Base-by-base conservation (phyloP, 2,797 vertebrate species). In the Rhinella marina region DNA sequence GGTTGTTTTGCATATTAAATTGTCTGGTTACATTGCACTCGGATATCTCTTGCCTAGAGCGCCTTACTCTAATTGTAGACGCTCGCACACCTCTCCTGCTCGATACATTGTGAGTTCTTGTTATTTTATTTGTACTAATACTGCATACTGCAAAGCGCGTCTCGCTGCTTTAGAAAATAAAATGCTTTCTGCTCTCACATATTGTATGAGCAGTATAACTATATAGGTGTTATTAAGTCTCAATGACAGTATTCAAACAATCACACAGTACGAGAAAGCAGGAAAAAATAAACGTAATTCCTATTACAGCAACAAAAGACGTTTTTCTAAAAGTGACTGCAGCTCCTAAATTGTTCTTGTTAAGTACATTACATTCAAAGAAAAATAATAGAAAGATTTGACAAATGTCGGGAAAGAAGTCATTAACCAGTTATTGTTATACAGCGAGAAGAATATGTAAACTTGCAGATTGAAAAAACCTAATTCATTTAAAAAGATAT, bases 51-150 rank as follows among this genome's bases (percentile, higher is more conserved):
- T 48, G 19, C n/a, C 61, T 68, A 4, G 2, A 27, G 64, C 11
- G 23, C 7, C 13, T 68, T 11, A 12, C 25, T 27, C 19, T 68
- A 27, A 68, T 68, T 27, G 61, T 68, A 27, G 11, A 16, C 27
- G n/a, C 64, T 27, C 64, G 0, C 7, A 27, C 19, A 27, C 59
- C 64, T 32, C 13, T 68, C 64, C 12, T 27, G 25, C 64, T 14
- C 3, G 25, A 6, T 68, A 27, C 64, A 27, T 68, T 68, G 64
- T 27, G 11, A 68, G n/a, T 12, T n/a, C 21, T 61, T 10, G n/a
- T 21, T 68, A 68, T 68, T 68, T 68, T 68, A 68, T 68, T 68
- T 68, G 64, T 25, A 27, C 64, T 14, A 68, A 27, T 68, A 68
- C 12, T 27, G 64, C 64, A 13, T n/a, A n/a, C n/a, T n/a, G n/a